Evolutionary conservation across 2,888 invertebrate species (phyloP).

Genomic region (Hirtodrosophila histrioides): DNA sequence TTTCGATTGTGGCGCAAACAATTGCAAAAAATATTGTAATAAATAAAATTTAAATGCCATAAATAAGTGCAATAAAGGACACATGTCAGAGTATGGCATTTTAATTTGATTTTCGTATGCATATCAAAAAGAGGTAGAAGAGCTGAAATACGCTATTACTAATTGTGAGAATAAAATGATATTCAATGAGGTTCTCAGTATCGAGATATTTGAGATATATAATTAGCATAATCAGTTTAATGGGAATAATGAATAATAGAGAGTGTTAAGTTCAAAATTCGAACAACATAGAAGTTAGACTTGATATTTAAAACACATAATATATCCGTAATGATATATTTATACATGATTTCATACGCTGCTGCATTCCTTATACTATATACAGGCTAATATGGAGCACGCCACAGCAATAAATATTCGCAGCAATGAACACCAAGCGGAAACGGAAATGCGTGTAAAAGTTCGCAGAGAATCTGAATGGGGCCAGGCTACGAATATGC

Average conservation of each 20-base stretch:
- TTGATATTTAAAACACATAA: too few species aligned
- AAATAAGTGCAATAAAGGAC: slow-evolving; percentile 57
- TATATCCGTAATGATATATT: background rate
- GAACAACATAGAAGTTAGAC: too few species aligned
- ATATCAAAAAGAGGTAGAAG: slow-evolving; percentile 12
- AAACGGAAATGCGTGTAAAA: slow-evolving; percentile 46
- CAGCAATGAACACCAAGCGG: slow-evolving; percentile 9
- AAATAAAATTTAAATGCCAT: slow-evolving; percentile 58
- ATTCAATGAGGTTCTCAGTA: too few species aligned
- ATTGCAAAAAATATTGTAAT: slow-evolving; percentile 42
- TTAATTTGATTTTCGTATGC: slow-evolving; percentile 48
- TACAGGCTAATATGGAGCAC: background rate
- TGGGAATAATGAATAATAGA: too few species aligned
- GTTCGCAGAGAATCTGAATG: background rate
- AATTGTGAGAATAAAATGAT: too few species aligned
- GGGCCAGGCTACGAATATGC: too few species aligned
- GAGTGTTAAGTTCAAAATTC: too few species aligned
- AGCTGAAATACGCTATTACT: slow-evolving; percentile 12
- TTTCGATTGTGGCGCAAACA: slow-evolving; percentile 45
- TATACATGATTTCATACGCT: background rate
- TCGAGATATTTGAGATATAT: too few species aligned
- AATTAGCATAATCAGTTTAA: too few species aligned
- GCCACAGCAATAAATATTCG: slow-evolving; percentile 22
- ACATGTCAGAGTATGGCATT: slow-evolving; percentile 37
- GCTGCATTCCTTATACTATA: too few species aligned